Conservation (phyloP, 2,113 vertebrate genomes). For the Symphodus melops region DNA sequence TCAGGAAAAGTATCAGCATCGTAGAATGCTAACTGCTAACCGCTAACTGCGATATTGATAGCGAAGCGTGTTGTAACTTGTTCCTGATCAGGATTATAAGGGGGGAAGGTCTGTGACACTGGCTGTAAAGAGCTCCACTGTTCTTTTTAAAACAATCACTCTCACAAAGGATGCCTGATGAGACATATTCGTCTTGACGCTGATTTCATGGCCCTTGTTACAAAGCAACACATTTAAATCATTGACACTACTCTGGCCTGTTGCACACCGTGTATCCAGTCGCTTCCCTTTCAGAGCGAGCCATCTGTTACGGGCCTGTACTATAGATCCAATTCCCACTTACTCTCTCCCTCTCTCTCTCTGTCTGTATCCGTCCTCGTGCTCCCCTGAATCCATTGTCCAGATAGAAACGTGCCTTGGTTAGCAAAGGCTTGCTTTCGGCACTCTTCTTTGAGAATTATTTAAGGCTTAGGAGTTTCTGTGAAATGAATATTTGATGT, state of each 20-base stretch:
- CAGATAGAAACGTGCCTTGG: slow-evolving; percentile 80
- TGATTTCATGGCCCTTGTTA: not conserved
- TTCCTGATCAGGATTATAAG: too few relatives aligned
- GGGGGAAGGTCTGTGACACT: too few relatives aligned
- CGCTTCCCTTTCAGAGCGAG: slow-evolving; percentile 32
- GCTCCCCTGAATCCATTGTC: slow-evolving; percentile 81
- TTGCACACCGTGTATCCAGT: slow-evolving; percentile 22
- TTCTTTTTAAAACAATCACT: not conserved
- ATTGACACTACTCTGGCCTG: not conserved
- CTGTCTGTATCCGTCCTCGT: slow-evolving; percentile 47
- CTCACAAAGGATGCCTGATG: not conserved
- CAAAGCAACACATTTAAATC: slow-evolving; percentile 21
- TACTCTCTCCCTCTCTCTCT: slow-evolving; percentile 11
- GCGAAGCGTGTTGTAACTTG: too few relatives aligned
- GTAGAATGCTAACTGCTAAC: too few relatives aligned
- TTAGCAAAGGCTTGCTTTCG: slow-evolving; percentile 78
- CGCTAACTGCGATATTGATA: too few relatives aligned
- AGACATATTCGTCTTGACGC: not conserved
- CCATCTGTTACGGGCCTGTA: slow-evolving; percentile 49
- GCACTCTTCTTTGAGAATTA: slow-evolving; percentile 87
- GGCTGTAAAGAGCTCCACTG: too few relatives aligned
- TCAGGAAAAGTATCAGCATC: too few relatives aligned
- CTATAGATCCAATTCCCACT: slow-evolving; percentile 51
- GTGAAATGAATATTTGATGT: slow-evolving; percentile 87
- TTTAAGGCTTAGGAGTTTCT: slow-evolving; percentile 86